Percentiles rank a stretch among this genome's conserved stretches.
Evolutionary conservation across 2,888 invertebrate genomes (phyloP).

Genomic region (Dilophus febrilis): DNA sequence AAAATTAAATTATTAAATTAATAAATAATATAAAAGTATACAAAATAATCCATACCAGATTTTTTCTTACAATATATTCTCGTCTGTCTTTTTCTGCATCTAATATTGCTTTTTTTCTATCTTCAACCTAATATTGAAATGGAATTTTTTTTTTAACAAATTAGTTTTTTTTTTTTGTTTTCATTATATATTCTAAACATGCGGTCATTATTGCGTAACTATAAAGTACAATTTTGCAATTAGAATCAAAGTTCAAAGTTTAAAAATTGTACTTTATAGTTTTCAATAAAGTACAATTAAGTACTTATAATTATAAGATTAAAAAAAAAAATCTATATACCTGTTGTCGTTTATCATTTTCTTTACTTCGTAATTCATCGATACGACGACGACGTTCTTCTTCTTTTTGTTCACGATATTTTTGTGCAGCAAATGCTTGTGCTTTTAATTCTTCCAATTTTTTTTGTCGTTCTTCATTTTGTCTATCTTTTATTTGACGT

Average conservation of each 20-base stretch:
- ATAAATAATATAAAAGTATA: neutral
- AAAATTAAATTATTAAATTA: neutral
- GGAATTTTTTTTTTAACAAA: no score
- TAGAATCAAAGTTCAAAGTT: no score
- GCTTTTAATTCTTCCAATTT: slow-evolving; percentile 78
- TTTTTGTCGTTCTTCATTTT: slow-evolving; percentile 76
- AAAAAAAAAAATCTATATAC: no score
- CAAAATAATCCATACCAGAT: slow-evolving; percentile 32
- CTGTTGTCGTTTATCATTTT: slow-evolving; percentile 48
- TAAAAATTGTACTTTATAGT: no score
- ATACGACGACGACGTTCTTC: slow-evolving; percentile 65
- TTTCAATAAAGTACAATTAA: no score
- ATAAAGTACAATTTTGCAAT: no score
- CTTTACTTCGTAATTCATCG: slow-evolving; percentile 63
- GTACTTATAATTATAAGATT: no score
- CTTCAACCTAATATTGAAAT: slow-evolving; percentile 81
- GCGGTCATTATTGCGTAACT: no score
- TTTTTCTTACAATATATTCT: slow-evolving; percentile 70
- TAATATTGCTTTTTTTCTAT: slow-evolving; percentile 74
- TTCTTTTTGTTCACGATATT: slow-evolving; percentile 76
- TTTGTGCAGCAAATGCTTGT: slow-evolving; percentile 76
- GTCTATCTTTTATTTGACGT: slow-evolving; percentile 63
- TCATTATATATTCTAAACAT: no score
- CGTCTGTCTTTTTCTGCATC: slow-evolving; percentile 76
- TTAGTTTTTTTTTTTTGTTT: no score